These are phyloP conservation scores for Girardia tigrina DNA, from an alignment of 2,888 invertebrate species.

Conservation along the genomic window DNA sequence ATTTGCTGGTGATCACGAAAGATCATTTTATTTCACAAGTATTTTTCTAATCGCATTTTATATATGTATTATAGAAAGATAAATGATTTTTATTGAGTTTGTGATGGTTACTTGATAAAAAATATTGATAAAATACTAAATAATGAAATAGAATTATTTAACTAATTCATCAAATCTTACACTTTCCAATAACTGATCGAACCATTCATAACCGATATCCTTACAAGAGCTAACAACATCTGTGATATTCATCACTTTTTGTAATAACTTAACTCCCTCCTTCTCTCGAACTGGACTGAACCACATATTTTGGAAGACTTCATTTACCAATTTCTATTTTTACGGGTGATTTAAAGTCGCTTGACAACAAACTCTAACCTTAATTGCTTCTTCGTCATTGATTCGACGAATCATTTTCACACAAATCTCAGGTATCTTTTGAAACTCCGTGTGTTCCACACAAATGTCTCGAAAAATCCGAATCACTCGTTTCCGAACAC, in stretches of 20 bases:
- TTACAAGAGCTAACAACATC: slow-evolving; percentile 59
- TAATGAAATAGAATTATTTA: no score
- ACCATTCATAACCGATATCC: slow-evolving; percentile 56
- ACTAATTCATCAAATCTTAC: no score
- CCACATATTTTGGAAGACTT: slow-evolving; percentile 97
- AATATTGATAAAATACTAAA: no score
- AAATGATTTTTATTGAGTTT: no score
- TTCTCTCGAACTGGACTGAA: slow-evolving; percentile 62
- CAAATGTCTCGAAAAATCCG: slow-evolving; percentile 97
- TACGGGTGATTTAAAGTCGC: no score
- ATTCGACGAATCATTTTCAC: slow-evolving; percentile 93
- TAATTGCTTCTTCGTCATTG: slow-evolving; percentile 77
- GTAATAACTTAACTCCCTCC: slow-evolving; percentile 50
- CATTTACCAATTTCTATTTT: slow-evolving; percentile 77
- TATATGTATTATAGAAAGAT: no score
- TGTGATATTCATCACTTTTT: slow-evolving; percentile 87
- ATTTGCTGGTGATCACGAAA: no score
- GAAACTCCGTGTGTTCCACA: slow-evolving; percentile 84
- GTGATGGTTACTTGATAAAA: no score
- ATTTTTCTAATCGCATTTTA: no score
- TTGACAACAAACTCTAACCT: no score
- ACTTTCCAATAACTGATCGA: slow-evolving; percentile 79
- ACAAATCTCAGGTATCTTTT: slow-evolving; percentile 92
- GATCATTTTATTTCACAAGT: no score
- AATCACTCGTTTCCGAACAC: slow-evolving; percentile 92